phyloP scores from a whole-genome alignment of 2,888 invertebrate species.

The Labia minor region DNA sequence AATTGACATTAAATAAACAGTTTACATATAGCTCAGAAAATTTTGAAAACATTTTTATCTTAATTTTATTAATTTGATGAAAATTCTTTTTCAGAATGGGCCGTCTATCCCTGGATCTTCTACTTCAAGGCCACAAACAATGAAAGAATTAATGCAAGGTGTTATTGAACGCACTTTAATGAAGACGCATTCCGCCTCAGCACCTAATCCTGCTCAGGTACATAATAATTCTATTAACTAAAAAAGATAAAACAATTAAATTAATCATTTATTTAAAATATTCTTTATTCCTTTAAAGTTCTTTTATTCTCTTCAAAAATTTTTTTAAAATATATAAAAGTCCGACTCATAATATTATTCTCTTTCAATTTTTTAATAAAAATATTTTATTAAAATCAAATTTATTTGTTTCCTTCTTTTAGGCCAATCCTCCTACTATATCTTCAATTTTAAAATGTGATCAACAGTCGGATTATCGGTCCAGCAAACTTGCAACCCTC shows the following conservation, averaged over 20 bases:
- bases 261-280: too few species aligned
- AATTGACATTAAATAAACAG: background rate
- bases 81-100: conserved; percentile 15
- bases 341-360: too few species aligned
- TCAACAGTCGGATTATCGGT: conserved; percentile 13
- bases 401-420: conserved; percentile 3
- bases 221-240: conserved; percentile 27
- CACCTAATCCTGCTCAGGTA: conserved; percentile 30
- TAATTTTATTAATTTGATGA: background rate
- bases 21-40: background rate
- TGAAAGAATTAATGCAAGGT: conserved; percentile 70
- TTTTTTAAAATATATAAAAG: too few species aligned
- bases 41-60: background rate
- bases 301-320: too few species aligned
- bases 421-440: conserved; percentile 36
- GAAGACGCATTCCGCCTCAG: conserved; percentile 45
- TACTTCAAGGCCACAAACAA: conserved; percentile 50
- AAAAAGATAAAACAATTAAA: too few species aligned
- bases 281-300: too few species aligned
- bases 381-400: background rate
- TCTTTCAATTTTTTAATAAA: too few species aligned
- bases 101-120: conserved; percentile 32
- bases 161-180: conserved; percentile 71
- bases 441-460: conserved; percentile 41
- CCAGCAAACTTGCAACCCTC: background rate